Percentiles rank a stretch among this genome's conserved stretches.
Conservation (phyloP, 2,888 invertebrate genomes). For the Callinectes sapidus region DNA sequence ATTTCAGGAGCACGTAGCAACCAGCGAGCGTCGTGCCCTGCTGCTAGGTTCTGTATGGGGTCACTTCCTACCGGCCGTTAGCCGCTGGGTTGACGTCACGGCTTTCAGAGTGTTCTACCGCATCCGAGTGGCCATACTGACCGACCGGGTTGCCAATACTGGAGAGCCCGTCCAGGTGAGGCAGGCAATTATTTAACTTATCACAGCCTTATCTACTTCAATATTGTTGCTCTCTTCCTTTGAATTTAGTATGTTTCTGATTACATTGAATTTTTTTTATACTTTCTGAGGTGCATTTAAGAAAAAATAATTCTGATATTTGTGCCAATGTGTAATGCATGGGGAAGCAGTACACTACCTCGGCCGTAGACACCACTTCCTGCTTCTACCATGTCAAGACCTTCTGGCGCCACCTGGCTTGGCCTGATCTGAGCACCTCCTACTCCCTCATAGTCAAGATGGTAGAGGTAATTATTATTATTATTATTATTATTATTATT, state of each 20-base stretch:
- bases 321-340: neutral
- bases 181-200: neutral
- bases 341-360: slow-evolving; percentile 86
- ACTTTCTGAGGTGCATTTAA: neutral
- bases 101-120: slow-evolving; percentile 77
- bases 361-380: slow-evolving; percentile 90
- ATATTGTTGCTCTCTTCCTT: neutral
- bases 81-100: slow-evolving; percentile 92
- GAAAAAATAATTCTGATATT: neutral
- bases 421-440: slow-evolving; percentile 76
- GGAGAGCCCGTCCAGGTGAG: slow-evolving; percentile 72
- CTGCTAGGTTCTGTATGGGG: slow-evolving; percentile 81
- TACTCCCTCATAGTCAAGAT: slow-evolving; percentile 70
- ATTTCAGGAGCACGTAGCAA: slow-evolving; percentile 76
- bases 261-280: no score
- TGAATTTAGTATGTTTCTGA: no score
- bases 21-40: slow-evolving; percentile 77
- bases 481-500: no score
- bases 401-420: slow-evolving; percentile 94
- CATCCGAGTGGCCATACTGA: slow-evolving; percentile 67
- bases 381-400: slow-evolving; percentile 82
- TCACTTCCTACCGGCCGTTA: slow-evolving; percentile 87
- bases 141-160: slow-evolving; percentile 71
- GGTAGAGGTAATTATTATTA: slow-evolving; percentile 73
- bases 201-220: neutral